Evolutionary conservation across 2,888 invertebrate genomes (phyloP).

Genomic region (Galeruca laticollis): DNA sequence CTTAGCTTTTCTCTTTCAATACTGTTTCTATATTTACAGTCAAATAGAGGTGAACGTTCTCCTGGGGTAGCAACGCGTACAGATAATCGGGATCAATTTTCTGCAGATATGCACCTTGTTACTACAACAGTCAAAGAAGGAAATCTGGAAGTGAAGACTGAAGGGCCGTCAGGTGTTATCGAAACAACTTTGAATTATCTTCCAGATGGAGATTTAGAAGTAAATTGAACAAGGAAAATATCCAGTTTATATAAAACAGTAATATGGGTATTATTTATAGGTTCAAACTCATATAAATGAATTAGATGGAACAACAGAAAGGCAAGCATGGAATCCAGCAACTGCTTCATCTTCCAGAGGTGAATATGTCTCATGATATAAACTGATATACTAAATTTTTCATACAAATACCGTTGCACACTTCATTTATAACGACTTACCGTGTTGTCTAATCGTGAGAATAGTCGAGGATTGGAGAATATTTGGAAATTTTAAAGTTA

Average conservation of each 20-base stretch:
- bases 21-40: too few species aligned
- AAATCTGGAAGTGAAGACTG: constrained; percentile 62
- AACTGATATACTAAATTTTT: too few species aligned
- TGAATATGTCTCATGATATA: not conserved
- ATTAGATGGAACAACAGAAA: not conserved
- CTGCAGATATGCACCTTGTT: constrained; percentile 58
- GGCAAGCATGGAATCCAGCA: not conserved
- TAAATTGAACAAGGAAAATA: constrained; percentile 36
- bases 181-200: constrained; percentile 62
- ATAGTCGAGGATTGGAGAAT: too few species aligned
- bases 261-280: constrained; percentile 2
- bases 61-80: constrained; percentile 52
- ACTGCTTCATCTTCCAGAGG: not conserved
- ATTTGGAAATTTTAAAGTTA: too few species aligned
- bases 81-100: constrained; percentile 53
- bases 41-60: constrained; percentile 36
- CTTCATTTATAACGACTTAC: too few species aligned
- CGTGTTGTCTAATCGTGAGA: too few species aligned
- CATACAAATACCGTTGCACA: too few species aligned
- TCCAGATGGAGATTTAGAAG: constrained; percentile 62
- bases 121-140: constrained; percentile 63
- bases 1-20: too few species aligned
- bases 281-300: constrained; percentile 26
- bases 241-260: not conserved
- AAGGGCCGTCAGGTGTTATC: constrained; percentile 63